These are phyloP conservation scores for Ramazzottius varieornatus DNA, from an alignment of 2,888 invertebrate genomes.

Conservation along the genomic window DNA sequence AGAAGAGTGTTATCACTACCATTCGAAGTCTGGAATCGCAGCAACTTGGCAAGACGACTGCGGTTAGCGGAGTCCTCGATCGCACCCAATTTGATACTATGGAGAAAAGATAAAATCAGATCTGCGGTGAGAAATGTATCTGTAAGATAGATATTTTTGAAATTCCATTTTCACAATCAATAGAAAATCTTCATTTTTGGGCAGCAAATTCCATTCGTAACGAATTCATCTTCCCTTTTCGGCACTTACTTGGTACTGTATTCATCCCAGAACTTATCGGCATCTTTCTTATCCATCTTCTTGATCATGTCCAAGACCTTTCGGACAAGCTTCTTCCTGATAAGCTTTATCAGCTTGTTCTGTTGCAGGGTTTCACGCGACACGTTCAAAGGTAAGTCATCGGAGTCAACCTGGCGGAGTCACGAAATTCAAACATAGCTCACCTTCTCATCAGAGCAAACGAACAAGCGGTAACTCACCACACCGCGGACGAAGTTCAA, in stretches of 20 bases:
- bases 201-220: constrained; percentile 4
- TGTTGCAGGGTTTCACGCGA: constrained; percentile 93
- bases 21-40: constrained; percentile 62
- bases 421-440: not conserved
- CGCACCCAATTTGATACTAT: constrained; percentile 65
- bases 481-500: constrained; percentile 79
- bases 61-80: constrained; percentile 94
- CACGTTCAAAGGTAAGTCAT: constrained; percentile 90
- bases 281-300: constrained; percentile 66
- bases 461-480: constrained; percentile 22
- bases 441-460: not conserved
- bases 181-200: not conserved
- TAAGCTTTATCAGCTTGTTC: constrained; percentile 86
- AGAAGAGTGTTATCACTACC: constrained; percentile 38
- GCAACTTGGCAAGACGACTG: constrained; percentile 71
- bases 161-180: not conserved
- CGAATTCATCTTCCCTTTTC: too few species aligned
- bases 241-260: constrained; percentile 72
- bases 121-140: too few species aligned
- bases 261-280: constrained; percentile 89
- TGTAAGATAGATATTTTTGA: not conserved
- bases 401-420: constrained; percentile 45
- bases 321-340: constrained; percentile 90
- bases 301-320: constrained; percentile 94
- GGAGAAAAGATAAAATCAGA: constrained; percentile 10